Evolutionary conservation across 2,888 invertebrate species (phyloP).

Genomic region (Oscheius sp.): DNA sequence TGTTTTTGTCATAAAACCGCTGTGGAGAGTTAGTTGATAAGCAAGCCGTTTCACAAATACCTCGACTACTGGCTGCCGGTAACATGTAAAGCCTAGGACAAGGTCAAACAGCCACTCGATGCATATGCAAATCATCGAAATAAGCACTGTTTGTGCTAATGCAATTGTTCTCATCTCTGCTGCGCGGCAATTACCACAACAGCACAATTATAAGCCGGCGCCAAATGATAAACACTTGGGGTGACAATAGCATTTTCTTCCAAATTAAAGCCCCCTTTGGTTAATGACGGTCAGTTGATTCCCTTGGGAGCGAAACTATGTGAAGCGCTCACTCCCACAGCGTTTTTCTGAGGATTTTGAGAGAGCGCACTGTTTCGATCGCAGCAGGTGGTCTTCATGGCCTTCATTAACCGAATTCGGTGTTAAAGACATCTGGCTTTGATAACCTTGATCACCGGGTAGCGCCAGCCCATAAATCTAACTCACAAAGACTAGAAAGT

Average conservation of each 20-base stretch:
- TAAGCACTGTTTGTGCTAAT: conserved; percentile 17
- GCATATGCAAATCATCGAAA: conserved; percentile 30
- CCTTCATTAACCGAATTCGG: conserved; percentile 39
- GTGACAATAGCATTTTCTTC: conserved; percentile 9
- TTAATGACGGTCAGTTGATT: not conserved
- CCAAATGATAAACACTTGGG: conserved; percentile 19
- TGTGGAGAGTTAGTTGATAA: no score
- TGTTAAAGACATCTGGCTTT: conserved; percentile 25
- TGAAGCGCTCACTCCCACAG: not conserved
- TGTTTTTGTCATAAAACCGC: no score
- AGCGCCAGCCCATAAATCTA: conserved; percentile 20
- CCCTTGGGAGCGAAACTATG: conserved; percentile 3
- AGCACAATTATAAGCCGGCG: conserved; percentile 26
- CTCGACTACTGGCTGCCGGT: not conserved
- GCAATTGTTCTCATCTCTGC: conserved; percentile 20
- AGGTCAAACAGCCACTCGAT: not conserved
- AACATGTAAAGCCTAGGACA: not conserved
- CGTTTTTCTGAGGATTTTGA: conserved; percentile 5
- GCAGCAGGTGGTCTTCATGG: conserved; percentile 33
- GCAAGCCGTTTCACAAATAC: no score
- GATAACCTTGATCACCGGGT: conserved; percentile 18
- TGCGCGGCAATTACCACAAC: conserved; percentile 16
- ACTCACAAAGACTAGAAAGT: conserved; percentile 71
- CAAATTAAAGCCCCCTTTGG: not conserved
- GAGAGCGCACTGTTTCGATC: conserved; percentile 15